Evolutionary conservation across 1,140 invertebrate species (phyloP), one percentile per base, ranked within the genome.

Genomic region (Drosophila rhopaloa): DNA sequence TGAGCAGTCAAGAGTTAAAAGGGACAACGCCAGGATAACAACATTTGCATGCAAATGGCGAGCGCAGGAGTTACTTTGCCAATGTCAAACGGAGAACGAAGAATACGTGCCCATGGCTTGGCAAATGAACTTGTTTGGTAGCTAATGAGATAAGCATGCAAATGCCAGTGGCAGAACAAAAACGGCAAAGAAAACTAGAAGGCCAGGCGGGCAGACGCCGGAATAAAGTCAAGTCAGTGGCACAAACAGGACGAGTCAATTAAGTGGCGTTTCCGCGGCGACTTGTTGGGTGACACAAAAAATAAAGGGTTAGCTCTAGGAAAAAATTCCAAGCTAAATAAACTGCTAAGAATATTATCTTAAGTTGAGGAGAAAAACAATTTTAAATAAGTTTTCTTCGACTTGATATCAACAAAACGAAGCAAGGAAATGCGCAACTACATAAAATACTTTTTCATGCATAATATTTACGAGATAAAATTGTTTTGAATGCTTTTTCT

Each of bases 121-220:
- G 65, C 81, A 85, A 84, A 84, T 84, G 73, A 84, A 84, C 81
- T 84, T 85, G 81, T 84, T 84, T 85, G 77, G 81, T 81, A 77
- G 81, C 81, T 84, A 84, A 84, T 84, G 82, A 84, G 81, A 84
- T 84, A 84, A 84, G 73, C 80, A 82, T 82, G 79, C 79, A 81
- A 81, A 81, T 82, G 68, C 47, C 51, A 76, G 35, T 46, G 51
- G 50, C 43, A 74, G 51, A 54, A 41, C 24, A n/a, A 44, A 48
- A 46, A 53, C 27, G 32, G 37, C 32, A 9, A 70, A 58, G 68
- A 55, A 51, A 58, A 66, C 66, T 32, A 72, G 47, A 71, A 41
- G 37, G 35, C 40, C 29, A 40, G 37, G 9, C 9, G 11, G 59
- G 27, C 63, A 41, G 58, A 61, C 51, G 24, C n/a, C 44, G n/a